Evolutionary conservation across 35 echinoderm and acorn worm species (phyloP).

Genomic region (Nesometra sesokonis): DNA sequence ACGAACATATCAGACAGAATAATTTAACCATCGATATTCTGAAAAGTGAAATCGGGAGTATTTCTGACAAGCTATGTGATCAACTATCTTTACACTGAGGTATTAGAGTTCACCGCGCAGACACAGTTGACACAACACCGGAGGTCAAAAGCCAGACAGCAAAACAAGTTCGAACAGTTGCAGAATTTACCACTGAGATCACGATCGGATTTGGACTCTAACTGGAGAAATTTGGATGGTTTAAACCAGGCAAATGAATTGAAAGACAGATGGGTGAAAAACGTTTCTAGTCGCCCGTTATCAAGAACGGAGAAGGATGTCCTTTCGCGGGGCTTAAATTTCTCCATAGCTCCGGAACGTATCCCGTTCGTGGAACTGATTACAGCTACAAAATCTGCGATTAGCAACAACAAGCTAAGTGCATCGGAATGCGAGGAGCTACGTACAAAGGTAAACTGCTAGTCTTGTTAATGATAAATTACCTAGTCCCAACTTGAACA

Average conservation of each 20-base stretch:
- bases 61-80: background rate
- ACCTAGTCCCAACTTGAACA: background rate
- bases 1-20: constrained; percentile 1
- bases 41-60: background rate
- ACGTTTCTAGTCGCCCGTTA: no score
- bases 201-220: background rate
- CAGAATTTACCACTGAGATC: background rate
- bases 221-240: background rate
- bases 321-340: no score
- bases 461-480: background rate
- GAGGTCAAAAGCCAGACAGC: constrained; percentile 8
- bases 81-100: background rate
- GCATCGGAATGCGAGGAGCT: no score
- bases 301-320: no score
- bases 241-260: background rate
- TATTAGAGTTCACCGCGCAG: constrained; percentile 1
- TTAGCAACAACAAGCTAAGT: no score
- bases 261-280: no score
- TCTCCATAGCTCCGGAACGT: no score
- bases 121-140: constrained; percentile 8
- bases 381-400: no score
- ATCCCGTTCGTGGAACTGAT: no score
- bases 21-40: constrained; percentile 19
- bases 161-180: constrained; percentile 11
- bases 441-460: background rate